Percentiles rank a stretch among this genome's conserved stretches.
phyloP scores from a whole-genome alignment of 1,140 invertebrate species.

The Berghia stephanieae region DNA sequence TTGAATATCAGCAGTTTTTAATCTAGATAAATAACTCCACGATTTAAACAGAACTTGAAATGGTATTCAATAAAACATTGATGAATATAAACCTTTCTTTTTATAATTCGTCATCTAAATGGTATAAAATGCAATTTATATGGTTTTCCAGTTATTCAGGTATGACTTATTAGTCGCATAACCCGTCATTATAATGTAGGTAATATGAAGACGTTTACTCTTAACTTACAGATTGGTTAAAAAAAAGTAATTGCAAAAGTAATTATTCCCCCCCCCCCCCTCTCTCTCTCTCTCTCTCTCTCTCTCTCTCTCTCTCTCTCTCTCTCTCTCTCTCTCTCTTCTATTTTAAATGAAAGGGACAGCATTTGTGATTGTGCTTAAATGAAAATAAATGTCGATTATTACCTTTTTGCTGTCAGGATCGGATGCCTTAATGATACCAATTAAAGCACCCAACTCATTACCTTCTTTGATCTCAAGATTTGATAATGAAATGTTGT shows the following conservation, averaged over 20 bases:
- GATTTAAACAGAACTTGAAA: too few species aligned
- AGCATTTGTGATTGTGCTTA: background rate
- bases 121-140: too few species aligned
- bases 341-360: background rate
- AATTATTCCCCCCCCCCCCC: background rate
- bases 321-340: background rate
- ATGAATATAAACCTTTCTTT: too few species aligned
- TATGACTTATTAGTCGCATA: too few species aligned
- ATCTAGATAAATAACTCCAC: background rate
- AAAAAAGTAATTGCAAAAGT: background rate
- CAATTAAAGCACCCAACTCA: conserved; percentile 37
- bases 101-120: too few species aligned
- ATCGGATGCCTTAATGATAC: conserved; percentile 44
- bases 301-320: background rate
- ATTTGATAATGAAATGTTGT: conserved; percentile 39
- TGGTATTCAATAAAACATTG: too few species aligned
- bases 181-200: too few species aligned
- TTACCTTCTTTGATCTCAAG: conserved; percentile 39
- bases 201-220: too few species aligned
- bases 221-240: too few species aligned
- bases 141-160: too few species aligned
- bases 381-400: background rate
- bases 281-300: background rate
- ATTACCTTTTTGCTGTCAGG: conserved; percentile 44
- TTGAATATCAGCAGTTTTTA: background rate